Evolutionary conservation across 2,888 invertebrate genomes (phyloP).

Genomic region (Campaea margaritaria): DNA sequence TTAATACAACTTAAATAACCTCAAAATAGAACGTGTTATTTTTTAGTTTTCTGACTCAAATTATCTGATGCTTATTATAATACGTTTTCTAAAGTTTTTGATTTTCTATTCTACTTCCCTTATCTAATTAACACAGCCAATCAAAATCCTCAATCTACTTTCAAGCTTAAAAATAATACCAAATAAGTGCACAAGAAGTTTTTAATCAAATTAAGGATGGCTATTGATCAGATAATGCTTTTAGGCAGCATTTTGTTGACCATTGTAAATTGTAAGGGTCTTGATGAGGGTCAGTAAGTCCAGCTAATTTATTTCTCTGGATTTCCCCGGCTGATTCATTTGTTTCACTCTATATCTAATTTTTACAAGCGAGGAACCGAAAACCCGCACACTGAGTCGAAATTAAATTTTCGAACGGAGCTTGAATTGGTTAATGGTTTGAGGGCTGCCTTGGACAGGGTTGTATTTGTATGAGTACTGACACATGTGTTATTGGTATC

Average conservation of each 20-base stretch:
- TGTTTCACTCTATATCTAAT: constrained; percentile 28
- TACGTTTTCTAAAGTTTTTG: constrained; percentile 30
- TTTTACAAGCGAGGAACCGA: constrained; percentile 19
- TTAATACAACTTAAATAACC: constrained; percentile 13
- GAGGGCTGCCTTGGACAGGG: constrained; percentile 1
- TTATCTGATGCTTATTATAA: constrained; percentile 35
- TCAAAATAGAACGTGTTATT: neutral
- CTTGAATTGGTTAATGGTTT: constrained; percentile 4
- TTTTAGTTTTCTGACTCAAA: constrained; percentile 22
- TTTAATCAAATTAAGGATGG: constrained; percentile 49
- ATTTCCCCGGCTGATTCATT: constrained; percentile 43
- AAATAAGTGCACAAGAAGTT: constrained; percentile 40
- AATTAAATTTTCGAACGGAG: constrained; percentile 9
- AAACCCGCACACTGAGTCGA: constrained; percentile 8
- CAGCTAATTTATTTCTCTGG: constrained; percentile 55
- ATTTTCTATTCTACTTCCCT: constrained; percentile 29
- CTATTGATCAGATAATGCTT: constrained; percentile 51
- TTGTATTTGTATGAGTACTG: constrained; percentile 39
- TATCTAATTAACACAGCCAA: constrained; percentile 22
- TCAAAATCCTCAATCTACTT: constrained; percentile 17
- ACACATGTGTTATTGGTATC: constrained; percentile 65
- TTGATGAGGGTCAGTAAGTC: constrained; percentile 60
- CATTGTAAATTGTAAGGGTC: constrained; percentile 49
- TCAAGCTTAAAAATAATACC: constrained; percentile 17
- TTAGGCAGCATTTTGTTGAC: constrained; percentile 54